phyloP scores from a whole-genome alignment of 1,140 invertebrate genomes.

The Trichomalopsis sarcophagae region DNA sequence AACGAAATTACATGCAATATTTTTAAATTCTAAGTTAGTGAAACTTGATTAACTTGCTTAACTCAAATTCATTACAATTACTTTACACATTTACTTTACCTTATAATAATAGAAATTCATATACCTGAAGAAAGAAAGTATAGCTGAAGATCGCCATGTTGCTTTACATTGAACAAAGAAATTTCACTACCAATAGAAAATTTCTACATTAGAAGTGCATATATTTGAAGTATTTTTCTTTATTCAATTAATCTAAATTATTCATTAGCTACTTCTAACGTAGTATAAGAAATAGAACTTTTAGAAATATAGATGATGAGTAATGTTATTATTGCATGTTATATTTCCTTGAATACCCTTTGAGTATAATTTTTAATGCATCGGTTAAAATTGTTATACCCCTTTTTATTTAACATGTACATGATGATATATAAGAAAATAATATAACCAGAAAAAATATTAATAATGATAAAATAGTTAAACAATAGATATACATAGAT shows the following conservation, averaged over 20 bases:
- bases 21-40: not conserved
- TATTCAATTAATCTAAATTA: too few relatives aligned
- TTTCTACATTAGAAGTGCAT: slow-evolving; percentile 9
- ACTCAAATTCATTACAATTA: not conserved
- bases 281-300: not conserved
- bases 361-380: not conserved
- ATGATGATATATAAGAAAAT: not conserved
- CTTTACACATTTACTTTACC: slow-evolving; percentile 11
- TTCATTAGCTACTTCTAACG: not conserved
- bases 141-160: slow-evolving; percentile 5
- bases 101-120: not conserved
- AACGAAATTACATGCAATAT: not conserved
- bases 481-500: not conserved
- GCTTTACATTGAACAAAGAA: slow-evolving; percentile 11
- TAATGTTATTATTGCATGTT: not conserved
- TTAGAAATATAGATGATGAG: not conserved
- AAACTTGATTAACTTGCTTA: not conserved
- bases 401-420: not conserved
- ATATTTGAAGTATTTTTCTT: not conserved
- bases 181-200: not conserved
- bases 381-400: not conserved
- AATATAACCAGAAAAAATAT: not conserved
- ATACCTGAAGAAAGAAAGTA: slow-evolving; percentile 1
- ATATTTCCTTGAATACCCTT: not conserved
- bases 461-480: not conserved